A percentile compares a stretch with the other conserved stretches of the same genome.
These are phyloP conservation scores for Tetranychus cinnabarinus DNA, from an alignment of 1,140 invertebrate genomes.

Conservation along the genomic window DNA sequence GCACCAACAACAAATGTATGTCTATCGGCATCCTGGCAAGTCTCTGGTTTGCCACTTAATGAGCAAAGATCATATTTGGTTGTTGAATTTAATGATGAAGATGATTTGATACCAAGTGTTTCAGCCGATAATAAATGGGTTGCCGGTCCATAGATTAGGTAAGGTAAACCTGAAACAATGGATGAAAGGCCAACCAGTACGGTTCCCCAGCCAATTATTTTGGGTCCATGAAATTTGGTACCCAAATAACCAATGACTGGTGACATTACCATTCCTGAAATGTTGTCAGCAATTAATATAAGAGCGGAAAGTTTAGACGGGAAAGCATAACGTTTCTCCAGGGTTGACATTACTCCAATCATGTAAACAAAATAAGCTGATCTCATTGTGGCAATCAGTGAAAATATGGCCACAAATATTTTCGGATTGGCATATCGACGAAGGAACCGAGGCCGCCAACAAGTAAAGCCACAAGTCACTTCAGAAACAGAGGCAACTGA, in stretches of 20 bases:
- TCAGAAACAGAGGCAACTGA: not conserved
- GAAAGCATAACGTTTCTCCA: constrained; percentile 56
- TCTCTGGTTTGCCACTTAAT: not conserved
- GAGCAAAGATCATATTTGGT: not conserved
- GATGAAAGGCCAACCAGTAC: constrained; percentile 39
- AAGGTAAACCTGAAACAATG: constrained; percentile 35
- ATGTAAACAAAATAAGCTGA: constrained; percentile 50
- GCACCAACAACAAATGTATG: constrained; percentile 16
- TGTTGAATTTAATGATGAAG: not conserved
- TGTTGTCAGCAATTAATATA: constrained; percentile 16
- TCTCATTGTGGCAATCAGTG: constrained; percentile 41
- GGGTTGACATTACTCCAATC: constrained; percentile 36
- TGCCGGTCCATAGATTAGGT: constrained; percentile 39
- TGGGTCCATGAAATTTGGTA: constrained; percentile 35
- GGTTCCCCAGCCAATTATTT: constrained; percentile 41
- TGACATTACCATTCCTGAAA: constrained; percentile 9
- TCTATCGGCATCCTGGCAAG: not conserved
- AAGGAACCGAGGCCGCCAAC: constrained; percentile 23
- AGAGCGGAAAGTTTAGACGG: constrained; percentile 43
- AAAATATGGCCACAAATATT: constrained; percentile 43
- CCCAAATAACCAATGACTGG: constrained; percentile 37
- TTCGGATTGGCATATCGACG: constrained; percentile 47
- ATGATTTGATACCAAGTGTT: constrained; percentile 30
- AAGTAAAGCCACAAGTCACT: not conserved
- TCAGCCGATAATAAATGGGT: constrained; percentile 39